Evolutionary conservation across 2,888 invertebrate species (phyloP).

Genomic region (Trichogramma evanescens): DNA sequence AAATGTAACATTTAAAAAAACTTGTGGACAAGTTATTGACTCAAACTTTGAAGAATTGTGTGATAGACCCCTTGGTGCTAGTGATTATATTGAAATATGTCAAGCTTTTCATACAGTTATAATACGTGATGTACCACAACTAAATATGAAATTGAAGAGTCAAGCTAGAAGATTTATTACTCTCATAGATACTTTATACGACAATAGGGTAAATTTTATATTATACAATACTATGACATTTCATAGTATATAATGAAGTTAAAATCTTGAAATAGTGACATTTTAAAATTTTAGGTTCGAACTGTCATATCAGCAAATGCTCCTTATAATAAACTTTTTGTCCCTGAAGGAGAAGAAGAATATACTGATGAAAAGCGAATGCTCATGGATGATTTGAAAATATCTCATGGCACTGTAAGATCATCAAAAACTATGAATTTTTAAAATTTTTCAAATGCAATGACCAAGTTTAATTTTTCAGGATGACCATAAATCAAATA

Average conservation of each 20-base stretch:
- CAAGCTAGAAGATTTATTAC: constrained; percentile 92
- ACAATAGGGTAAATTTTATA: constrained; percentile 63
- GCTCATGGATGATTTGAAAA: constrained; percentile 92
- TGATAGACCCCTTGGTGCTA: constrained; percentile 86
- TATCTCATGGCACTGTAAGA: constrained; percentile 66
- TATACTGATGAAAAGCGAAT: constrained; percentile 73
- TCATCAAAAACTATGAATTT: neutral
- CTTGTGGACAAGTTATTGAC: constrained; percentile 89
- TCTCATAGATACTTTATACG: constrained; percentile 93
- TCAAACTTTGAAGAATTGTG: constrained; percentile 86
- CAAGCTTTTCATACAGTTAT: constrained; percentile 94
- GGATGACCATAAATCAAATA: constrained; percentile 74
- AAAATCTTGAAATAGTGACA: constrained; percentile 3
- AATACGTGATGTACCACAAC: constrained; percentile 78
- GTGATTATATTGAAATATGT: constrained; percentile 87
- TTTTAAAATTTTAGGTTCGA: constrained; percentile 51
- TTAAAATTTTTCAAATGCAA: constrained; percentile 5
- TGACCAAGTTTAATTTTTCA: constrained; percentile 36
- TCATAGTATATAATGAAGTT: constrained; percentile 4
- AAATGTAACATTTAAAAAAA: constrained; percentile 77
- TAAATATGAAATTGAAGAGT: constrained; percentile 73
- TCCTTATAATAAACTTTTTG: constrained; percentile 70
- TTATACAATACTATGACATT: neutral
- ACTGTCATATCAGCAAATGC: constrained; percentile 80
- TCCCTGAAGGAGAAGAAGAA: constrained; percentile 49